Percentiles rank a stretch among this genome's conserved stretches.
Evolutionary conservation across 2,888 invertebrate species (phyloP).

Genomic region (Mythimna vitellina): DNA sequence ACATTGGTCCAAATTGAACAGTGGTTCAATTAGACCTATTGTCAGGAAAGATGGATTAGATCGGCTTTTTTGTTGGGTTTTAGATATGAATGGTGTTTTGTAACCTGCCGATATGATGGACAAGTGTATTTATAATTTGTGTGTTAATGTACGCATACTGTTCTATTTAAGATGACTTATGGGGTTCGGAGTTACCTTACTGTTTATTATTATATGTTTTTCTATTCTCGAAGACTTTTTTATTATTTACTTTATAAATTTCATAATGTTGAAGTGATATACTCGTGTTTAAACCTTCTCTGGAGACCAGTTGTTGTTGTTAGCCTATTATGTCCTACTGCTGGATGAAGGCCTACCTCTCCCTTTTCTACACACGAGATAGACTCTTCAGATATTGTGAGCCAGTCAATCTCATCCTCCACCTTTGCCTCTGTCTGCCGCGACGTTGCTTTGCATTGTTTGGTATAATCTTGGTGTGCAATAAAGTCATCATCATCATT

Average conservation of each 20-base stretch:
- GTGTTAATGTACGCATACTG: conserved; percentile 14
- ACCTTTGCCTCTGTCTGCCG: too few species aligned
- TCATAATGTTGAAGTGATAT: too few species aligned
- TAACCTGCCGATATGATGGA: conserved; percentile 54
- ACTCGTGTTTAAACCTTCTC: too few species aligned
- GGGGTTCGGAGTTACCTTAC: not conserved
- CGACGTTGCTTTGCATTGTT: too few species aligned
- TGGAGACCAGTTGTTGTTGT: too few species aligned
- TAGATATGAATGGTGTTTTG: conserved; percentile 56
- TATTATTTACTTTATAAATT: not conserved
- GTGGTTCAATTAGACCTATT: conserved; percentile 79
- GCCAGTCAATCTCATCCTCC: too few species aligned
- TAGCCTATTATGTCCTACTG: too few species aligned
- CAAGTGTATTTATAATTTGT: conserved; percentile 42
- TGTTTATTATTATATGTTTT: not conserved
- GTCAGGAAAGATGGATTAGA: conserved; percentile 74
- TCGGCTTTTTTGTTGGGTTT: conserved; percentile 59
- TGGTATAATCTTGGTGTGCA: too few species aligned
- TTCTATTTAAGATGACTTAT: not conserved
- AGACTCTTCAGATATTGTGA: too few species aligned
- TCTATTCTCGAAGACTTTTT: not conserved
- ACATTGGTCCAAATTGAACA: conserved; percentile 77
- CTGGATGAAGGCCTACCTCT: too few species aligned
- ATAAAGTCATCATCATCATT: too few species aligned
- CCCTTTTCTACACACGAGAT: too few species aligned